Evolutionary conservation across 2,888 invertebrate species (phyloP).

Genomic region (Xestia rhomboidea): DNA sequence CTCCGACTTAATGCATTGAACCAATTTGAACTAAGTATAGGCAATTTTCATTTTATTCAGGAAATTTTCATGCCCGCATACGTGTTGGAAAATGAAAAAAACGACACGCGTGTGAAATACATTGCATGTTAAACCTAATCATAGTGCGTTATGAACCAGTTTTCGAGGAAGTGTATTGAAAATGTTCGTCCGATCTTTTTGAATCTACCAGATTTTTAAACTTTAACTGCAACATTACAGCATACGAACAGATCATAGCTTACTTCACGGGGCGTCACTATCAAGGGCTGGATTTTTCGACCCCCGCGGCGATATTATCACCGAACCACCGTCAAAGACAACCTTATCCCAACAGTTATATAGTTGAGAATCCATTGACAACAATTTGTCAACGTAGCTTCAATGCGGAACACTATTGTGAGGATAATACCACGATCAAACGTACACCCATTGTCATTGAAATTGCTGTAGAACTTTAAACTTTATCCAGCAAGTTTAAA

Average conservation of each 20-base stretch:
- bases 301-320: constrained; percentile 87
- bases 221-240: constrained; percentile 77
- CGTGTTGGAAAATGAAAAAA: no score
- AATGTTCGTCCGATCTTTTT: no score
- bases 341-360: constrained; percentile 72
- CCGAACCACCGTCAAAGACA: constrained; percentile 67
- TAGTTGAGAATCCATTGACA: constrained; percentile 70
- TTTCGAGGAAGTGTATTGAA: no score
- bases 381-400: constrained; percentile 85
- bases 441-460: constrained; percentile 83
- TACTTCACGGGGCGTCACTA: constrained; percentile 90
- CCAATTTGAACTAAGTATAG: no score
- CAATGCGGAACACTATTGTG: constrained; percentile 89
- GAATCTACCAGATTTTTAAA: constrained; percentile 25
- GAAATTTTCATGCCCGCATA: no score
- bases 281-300: constrained; percentile 87
- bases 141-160: no score
- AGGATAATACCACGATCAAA: constrained; percentile 89
- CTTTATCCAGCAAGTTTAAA: constrained; percentile 60
- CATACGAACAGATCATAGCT: constrained; percentile 89
- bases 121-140: no score
- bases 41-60: no score
- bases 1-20: no score
- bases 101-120: no score
- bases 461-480: constrained; percentile 53